These are phyloP conservation scores for Procavia capensis DNA, from an alignment of 2,113 vertebrate genomes.

Conservation along the genomic window DNA sequence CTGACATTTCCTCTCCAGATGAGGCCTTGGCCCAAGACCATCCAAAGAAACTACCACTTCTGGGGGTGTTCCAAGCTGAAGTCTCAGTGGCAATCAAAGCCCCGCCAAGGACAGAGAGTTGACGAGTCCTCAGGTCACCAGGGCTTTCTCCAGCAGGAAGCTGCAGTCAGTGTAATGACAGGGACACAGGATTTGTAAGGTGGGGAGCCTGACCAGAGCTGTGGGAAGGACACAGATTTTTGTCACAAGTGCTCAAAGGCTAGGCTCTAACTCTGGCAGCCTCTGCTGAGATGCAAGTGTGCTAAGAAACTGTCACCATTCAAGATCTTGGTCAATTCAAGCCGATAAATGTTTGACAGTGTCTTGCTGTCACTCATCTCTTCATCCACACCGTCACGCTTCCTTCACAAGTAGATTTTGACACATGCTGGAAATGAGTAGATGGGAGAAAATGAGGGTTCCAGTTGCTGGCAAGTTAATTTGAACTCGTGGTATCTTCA, in stretches of 20 bases:
- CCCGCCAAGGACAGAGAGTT: neutral
- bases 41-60: slow-evolving; percentile 40
- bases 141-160: slow-evolving; percentile 78
- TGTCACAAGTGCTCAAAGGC: fast-evolving
- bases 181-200: slow-evolving; percentile 54
- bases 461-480: neutral
- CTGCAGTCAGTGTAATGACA: slow-evolving; percentile 5
- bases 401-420: neutral
- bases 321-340: neutral
- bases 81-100: neutral
- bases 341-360: fast-evolving
- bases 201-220: neutral
- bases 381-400: neutral
- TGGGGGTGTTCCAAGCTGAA: neutral
- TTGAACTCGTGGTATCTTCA: neutral
- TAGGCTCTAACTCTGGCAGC: neutral
- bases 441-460: neutral
- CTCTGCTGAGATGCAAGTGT: neutral
- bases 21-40: slow-evolving; percentile 59
- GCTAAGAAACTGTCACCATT: neutral
- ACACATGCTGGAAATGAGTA: neutral
- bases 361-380: neutral
- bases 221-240: neutral
- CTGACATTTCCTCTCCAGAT: slow-evolving; percentile 80
- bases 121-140: slow-evolving; percentile 65